Conservation (phyloP, 2,888 invertebrate genomes). For the Tuta absoluta region DNA sequence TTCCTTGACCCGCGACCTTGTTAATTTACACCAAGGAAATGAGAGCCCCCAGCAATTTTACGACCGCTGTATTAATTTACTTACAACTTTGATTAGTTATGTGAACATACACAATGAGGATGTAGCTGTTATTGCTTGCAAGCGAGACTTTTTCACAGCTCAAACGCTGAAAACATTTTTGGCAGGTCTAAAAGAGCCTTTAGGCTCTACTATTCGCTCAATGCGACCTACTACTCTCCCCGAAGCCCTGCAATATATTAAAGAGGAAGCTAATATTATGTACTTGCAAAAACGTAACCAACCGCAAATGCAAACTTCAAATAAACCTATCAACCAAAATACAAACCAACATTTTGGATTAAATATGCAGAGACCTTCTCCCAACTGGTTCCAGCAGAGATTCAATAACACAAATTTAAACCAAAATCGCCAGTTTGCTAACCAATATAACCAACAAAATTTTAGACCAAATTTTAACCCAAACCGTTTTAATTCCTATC, state of each 20-base stretch:
- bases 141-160: constrained; percentile 15
- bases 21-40: neutral
- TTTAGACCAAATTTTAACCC: constrained; percentile 13
- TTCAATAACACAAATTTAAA: neutral
- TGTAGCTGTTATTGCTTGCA: neutral
- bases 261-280: constrained; percentile 17
- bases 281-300: constrained; percentile 23
- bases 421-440: neutral
- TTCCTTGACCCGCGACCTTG: constrained; percentile 1
- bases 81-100: constrained; percentile 10
- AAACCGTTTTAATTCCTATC: neutral
- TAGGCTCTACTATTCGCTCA: constrained; percentile 15
- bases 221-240: neutral
- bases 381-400: neutral
- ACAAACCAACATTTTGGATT: neutral
- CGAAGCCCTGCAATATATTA: neutral
- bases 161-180: constrained; percentile 22
- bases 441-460: constrained; percentile 9
- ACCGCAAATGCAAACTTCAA: constrained; percentile 1
- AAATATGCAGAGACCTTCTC: constrained; percentile 1
- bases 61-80: neutral
- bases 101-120: constrained; percentile 2
- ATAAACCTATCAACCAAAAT: neutral
- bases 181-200: constrained; percentile 14
- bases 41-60: constrained; percentile 18